These are phyloP conservation scores for Elymnias hypermnestra DNA, from an alignment of 1,140 invertebrate species.

Conservation along the genomic window DNA sequence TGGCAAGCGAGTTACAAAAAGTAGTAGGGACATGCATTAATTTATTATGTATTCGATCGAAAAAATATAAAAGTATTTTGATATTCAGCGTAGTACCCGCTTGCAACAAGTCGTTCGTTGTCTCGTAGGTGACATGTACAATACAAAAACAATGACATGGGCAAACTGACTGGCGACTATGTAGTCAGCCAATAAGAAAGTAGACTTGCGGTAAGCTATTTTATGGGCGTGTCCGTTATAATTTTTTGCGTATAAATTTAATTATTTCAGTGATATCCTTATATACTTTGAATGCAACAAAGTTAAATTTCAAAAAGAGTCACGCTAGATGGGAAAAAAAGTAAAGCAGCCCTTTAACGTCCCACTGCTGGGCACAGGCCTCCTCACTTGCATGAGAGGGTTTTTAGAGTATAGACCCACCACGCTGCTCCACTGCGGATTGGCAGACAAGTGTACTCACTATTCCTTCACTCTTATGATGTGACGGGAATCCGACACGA, in stretches of 20 bases:
- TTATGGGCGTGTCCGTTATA: constrained; percentile 24
- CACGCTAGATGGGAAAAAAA: too few relatives aligned
- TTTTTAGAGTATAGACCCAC: too few relatives aligned
- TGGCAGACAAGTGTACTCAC: too few relatives aligned
- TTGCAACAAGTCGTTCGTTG: constrained; percentile 9
- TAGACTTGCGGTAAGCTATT: constrained; percentile 21
- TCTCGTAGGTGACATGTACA: constrained; percentile 9
- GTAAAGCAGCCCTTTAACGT: too few relatives aligned
- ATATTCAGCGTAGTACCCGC: constrained; percentile 15
- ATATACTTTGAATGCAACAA: too few relatives aligned
- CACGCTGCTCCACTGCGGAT: too few relatives aligned
- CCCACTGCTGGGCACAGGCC: too few relatives aligned
- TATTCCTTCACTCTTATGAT: too few relatives aligned
- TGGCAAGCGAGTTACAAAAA: constrained; percentile 13
- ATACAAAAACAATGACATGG: constrained; percentile 23
- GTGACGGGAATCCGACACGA: too few relatives aligned
- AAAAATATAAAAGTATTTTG: constrained; percentile 17
- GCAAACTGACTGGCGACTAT: constrained; percentile 9
- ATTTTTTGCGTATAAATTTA: neutral
- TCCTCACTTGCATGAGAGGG: too few relatives aligned
- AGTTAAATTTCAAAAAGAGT: too few relatives aligned
- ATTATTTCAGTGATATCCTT: too few relatives aligned
- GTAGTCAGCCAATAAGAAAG: constrained; percentile 23
- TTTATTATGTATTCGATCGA: constrained; percentile 17
- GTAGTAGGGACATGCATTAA: constrained; percentile 18